Conservation (phyloP, 2,888 invertebrate species). For the Agrochola macilenta region DNA sequence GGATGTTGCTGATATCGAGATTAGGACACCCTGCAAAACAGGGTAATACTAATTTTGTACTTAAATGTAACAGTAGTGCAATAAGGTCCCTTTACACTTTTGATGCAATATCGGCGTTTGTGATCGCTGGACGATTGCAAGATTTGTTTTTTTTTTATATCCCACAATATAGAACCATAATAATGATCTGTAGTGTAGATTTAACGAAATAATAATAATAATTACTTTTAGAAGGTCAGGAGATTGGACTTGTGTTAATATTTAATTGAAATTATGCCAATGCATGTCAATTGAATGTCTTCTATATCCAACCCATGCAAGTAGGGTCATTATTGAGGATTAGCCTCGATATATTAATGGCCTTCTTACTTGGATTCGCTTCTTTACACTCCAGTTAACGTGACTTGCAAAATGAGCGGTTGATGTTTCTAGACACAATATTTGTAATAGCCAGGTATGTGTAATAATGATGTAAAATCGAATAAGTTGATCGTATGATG, state of each 20-base stretch:
- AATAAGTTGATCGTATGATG: conserved; percentile 11
- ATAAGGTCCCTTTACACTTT: conserved; percentile 38
- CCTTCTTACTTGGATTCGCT: conserved; percentile 36
- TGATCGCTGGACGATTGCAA: conserved; percentile 56
- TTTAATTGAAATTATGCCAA: conserved; percentile 38
- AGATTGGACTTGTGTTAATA: conserved; percentile 43
- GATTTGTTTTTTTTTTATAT: conserved; percentile 24
- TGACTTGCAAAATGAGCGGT: conserved; percentile 38
- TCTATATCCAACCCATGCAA: conserved; percentile 33
- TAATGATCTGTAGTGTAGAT: conserved; percentile 34
- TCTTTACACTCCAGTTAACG: conserved; percentile 57
- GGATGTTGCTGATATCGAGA: conserved; percentile 24
- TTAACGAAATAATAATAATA: conserved; percentile 44
- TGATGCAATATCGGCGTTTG: conserved; percentile 41
- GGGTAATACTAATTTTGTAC: conserved; percentile 62
- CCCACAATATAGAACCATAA: conserved; percentile 25
- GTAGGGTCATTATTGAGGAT: conserved; percentile 19
- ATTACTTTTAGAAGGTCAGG: conserved; percentile 22
- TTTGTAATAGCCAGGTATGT: conserved; percentile 42
- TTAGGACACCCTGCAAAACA: conserved; percentile 53
- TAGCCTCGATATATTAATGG: conserved; percentile 32
- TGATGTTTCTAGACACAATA: conserved; percentile 44
- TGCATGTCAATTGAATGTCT: conserved; percentile 52
- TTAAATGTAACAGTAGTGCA: conserved; percentile 50
- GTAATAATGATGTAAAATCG: conserved; percentile 32